Evolutionary conservation across 1,140 invertebrate species (phyloP).

Genomic region (Nylanderia fulva): DNA sequence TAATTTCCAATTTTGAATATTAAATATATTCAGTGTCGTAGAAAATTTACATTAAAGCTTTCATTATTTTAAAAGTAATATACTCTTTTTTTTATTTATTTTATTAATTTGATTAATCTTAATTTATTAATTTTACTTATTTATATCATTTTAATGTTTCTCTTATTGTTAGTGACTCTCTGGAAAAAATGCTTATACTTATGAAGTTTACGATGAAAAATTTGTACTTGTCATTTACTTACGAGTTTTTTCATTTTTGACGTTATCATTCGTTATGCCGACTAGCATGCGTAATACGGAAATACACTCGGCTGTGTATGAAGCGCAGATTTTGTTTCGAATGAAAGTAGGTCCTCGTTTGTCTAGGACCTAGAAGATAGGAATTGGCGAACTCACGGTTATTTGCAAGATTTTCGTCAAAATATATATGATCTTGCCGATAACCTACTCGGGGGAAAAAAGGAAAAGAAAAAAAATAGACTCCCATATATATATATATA

Average conservation of each 20-base stretch:
- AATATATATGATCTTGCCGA: not conserved
- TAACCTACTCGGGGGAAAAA: not conserved
- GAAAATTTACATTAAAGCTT: not conserved
- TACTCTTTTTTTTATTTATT: too few species aligned
- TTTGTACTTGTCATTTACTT: not conserved
- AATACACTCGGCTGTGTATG: not conserved
- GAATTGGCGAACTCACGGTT: not conserved
- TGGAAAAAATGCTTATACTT: not conserved
- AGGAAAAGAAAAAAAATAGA: not conserved
- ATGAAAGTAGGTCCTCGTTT: not conserved
- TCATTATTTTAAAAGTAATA: not conserved
- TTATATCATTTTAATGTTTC: not conserved
- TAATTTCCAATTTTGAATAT: not conserved
- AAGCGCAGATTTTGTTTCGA: not conserved
- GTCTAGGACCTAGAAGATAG: not conserved
- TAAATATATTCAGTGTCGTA: not conserved
- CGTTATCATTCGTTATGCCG: not conserved
- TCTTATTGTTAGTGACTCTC: not conserved
- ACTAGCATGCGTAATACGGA: not conserved
- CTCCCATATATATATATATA: too few species aligned
- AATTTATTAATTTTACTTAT: constrained; percentile 11
- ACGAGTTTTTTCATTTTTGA: not conserved
- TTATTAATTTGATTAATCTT: not conserved
- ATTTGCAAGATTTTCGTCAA: not conserved
- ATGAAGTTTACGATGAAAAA: not conserved